Evolutionary conservation across 2,113 vertebrate species (phyloP).

Genomic region (Hippocampus abdominalis): DNA sequence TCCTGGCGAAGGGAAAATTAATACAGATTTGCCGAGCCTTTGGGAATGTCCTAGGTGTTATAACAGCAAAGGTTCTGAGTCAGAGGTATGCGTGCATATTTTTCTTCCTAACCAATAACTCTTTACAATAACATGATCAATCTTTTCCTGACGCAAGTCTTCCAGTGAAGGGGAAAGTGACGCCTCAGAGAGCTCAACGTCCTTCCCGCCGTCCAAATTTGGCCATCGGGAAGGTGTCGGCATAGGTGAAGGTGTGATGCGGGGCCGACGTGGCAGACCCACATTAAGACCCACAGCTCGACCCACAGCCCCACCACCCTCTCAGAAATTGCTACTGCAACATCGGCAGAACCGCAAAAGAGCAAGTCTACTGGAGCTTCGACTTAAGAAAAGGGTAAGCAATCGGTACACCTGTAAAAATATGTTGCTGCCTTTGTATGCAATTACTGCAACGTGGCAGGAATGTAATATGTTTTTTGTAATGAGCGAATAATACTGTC

Average conservation of each 20-base stretch:
- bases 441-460: neutral
- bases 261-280: conserved; percentile 28
- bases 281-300: conserved; percentile 57
- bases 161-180: conserved; percentile 67
- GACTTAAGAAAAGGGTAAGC: conserved; percentile 73
- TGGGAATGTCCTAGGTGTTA: conserved; percentile 97
- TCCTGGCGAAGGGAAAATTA: conserved; percentile 88
- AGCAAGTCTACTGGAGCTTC: conserved; percentile 70
- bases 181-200: conserved; percentile 48
- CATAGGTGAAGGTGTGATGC: conserved; percentile 40
- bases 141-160: conserved; percentile 47
- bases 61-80: conserved; percentile 73
- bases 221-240: conserved; percentile 63
- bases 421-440: too few relatives aligned
- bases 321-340: conserved; percentile 73
- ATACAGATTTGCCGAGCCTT: conserved; percentile 92
- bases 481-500: neutral
- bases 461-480: neutral
- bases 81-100: conserved; percentile 63
- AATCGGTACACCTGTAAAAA: neutral
- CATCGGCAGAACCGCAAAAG: conserved; percentile 75
- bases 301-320: conserved; percentile 70
- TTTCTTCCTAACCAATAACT: neutral
- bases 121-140: neutral
- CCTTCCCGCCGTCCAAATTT: conserved; percentile 57